A percentile compares a stretch with the other conserved stretches of the same genome.
Conservation (phyloP, 2,888 invertebrate genomes). For the Kuschelorhynchus macadamiae region DNA sequence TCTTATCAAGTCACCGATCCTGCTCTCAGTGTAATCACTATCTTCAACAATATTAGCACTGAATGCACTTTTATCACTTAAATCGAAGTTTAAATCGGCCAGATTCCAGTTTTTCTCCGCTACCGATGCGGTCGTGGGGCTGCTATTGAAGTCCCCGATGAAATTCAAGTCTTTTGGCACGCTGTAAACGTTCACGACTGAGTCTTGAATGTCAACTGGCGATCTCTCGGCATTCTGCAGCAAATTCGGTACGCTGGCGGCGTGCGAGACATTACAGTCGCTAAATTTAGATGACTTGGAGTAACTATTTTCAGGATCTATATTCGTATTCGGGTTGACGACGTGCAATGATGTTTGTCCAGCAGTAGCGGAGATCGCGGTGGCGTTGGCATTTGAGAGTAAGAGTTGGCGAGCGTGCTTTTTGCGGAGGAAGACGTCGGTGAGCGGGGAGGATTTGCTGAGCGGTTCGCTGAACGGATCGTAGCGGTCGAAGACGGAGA, state of each 20-base stretch:
- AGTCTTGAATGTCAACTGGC: conserved; percentile 46
- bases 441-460: conserved; percentile 58
- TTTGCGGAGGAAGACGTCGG: conserved; percentile 60
- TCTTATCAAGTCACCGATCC: not conserved
- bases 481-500: conserved; percentile 62
- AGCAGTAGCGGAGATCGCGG: no score
- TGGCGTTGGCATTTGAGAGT: conserved; percentile 26
- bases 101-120: conserved; percentile 68
- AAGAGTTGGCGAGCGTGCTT: conserved; percentile 40
- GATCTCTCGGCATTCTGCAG: conserved; percentile 47
- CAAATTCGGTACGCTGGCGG: conserved; percentile 66
- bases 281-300: conserved; percentile 63
- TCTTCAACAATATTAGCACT: conserved; percentile 5
- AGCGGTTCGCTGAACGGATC: conserved; percentile 51
- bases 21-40: not conserved
- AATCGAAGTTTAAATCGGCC: conserved; percentile 59
- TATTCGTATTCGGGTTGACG: conserved; percentile 54
- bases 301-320: conserved; percentile 55
- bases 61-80: conserved; percentile 11
- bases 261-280: conserved; percentile 58
- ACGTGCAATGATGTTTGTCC: conserved; percentile 13
- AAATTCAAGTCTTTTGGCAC: conserved; percentile 80
- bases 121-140: conserved; percentile 56
- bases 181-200: conserved; percentile 61
- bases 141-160: conserved; percentile 63